phyloP scores from a whole-genome alignment of 2,888 invertebrate species.

The Acanthosoma haemorrhoidale region DNA sequence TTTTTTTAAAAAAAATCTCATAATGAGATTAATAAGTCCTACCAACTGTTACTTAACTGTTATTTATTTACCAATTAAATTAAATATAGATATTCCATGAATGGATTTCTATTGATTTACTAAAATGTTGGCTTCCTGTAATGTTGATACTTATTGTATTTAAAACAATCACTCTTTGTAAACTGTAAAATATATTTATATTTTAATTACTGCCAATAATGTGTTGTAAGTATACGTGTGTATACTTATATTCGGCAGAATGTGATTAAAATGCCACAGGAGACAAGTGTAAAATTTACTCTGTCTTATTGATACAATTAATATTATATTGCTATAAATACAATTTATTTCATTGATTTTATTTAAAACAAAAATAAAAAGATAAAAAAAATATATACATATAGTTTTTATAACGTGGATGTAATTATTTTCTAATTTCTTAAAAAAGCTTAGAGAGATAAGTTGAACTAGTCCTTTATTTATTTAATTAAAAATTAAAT shows the following conservation, averaged over 20 bases:
- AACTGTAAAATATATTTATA: constrained; percentile 1
- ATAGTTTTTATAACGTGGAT: constrained; percentile 11
- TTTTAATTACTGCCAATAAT: neutral
- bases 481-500: constrained; percentile 9
- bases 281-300: constrained; percentile 5
- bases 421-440: constrained; percentile 5
- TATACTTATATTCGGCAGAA: constrained; percentile 7
- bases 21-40: too few relatives aligned
- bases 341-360: constrained; percentile 5
- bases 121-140: too few relatives aligned
- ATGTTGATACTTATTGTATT: too few relatives aligned
- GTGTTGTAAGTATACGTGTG: neutral
- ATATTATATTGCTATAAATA: neutral
- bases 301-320: neutral
- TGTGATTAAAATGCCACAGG: constrained; percentile 1
- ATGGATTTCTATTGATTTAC: too few relatives aligned
- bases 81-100: too few relatives aligned
- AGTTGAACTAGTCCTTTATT: constrained; percentile 11
- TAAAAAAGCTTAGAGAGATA: constrained; percentile 6
- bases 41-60: too few relatives aligned
- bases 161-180: neutral
- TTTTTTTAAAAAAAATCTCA: too few relatives aligned
- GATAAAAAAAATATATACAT: neutral
- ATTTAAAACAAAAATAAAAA: neutral
- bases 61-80: too few relatives aligned